Evolutionary conservation across 1,140 invertebrate genomes (phyloP), one percentile per base, ranked within the genome.

Genomic region (Cyphomyrmex costatus): DNA sequence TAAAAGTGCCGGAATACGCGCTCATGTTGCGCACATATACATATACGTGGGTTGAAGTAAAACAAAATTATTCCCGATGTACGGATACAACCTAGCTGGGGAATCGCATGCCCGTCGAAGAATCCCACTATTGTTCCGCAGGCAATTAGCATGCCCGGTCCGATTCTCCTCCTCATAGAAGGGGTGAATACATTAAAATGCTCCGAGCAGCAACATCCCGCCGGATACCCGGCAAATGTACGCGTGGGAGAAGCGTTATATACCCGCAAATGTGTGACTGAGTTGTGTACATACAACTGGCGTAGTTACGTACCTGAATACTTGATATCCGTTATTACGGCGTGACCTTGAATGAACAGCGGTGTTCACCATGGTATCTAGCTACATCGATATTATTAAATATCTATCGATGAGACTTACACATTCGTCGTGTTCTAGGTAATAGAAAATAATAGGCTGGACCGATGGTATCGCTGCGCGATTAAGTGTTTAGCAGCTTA

Each of bases 101-200:
- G 88, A 66, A 90, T 90, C 83, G 86, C 88, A 89, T 86, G 58
- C 89, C 86, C 90, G 77, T 46, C 71, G 70, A 66, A 76, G 89
- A 91, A 88, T 91, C 91, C 77, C 88, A 88, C 91, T 90, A 92
- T 92, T 92, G 91, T 92, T 90, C 90, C 78, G 83, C 85, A 58
- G 85, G 82, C 90, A 92, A 92, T 92, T 92, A 92, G 90, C 91
- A 92, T 92, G 91, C 91, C 86, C 83, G 83, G 60, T 74, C 86
- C 61, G 87, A 91, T 89, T 92, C 91, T 89, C 65, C 76, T 79
- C 24, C 27, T 82, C 36, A 16, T 46, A 66, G 91, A 84, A 88
- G 87, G 90, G 90, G 90, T 91, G 91, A 92, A 92, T 92, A 92
- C 61, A 92, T 92, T 92, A 92, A 58, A 90, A 90, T 76, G 60